A percentile compares a stretch with the other conserved stretches of the same genome.
Evolutionary conservation across 1,140 invertebrate species (phyloP).

Genomic region (Apis cerana): DNA sequence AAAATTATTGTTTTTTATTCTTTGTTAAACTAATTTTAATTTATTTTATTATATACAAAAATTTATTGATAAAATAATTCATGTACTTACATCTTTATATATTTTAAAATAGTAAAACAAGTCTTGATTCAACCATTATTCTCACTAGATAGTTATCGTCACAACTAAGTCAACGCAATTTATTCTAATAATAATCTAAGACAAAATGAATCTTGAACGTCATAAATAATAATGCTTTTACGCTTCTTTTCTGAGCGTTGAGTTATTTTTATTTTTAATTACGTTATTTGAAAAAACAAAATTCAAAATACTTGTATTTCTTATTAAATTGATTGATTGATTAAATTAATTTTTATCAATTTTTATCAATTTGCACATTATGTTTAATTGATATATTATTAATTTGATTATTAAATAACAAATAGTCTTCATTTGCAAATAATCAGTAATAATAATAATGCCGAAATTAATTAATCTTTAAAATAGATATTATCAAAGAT

Average conservation of each 20-base stretch:
- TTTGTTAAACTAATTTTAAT: neutral
- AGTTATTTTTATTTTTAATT: constrained; percentile 1
- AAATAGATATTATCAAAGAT: neutral
- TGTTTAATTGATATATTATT: too few relatives aligned
- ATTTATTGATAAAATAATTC: neutral
- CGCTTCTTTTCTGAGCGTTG: neutral
- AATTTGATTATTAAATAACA: neutral
- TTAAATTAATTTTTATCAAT: too few relatives aligned
- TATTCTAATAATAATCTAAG: neutral
- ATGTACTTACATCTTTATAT: neutral
- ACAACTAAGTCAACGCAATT: neutral
- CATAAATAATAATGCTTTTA: constrained; percentile 4
- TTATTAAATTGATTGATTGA: neutral
- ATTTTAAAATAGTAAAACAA: neutral
- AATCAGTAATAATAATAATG: neutral
- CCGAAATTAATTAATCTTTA: neutral
- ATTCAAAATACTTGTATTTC: neutral
- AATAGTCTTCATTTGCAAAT: neutral
- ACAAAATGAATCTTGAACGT: neutral
- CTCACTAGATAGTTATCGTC: neutral
- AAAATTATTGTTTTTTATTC: neutral
- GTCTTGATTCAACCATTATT: neutral
- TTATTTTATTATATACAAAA: neutral
- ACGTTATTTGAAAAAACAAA: neutral
- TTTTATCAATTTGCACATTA: too few relatives aligned